A percentile compares a stretch with the other conserved stretches of the same genome.
Evolutionary conservation across 2,797 vertebrate genomes (phyloP).

Genomic region (Silurus lanzhouensis): DNA sequence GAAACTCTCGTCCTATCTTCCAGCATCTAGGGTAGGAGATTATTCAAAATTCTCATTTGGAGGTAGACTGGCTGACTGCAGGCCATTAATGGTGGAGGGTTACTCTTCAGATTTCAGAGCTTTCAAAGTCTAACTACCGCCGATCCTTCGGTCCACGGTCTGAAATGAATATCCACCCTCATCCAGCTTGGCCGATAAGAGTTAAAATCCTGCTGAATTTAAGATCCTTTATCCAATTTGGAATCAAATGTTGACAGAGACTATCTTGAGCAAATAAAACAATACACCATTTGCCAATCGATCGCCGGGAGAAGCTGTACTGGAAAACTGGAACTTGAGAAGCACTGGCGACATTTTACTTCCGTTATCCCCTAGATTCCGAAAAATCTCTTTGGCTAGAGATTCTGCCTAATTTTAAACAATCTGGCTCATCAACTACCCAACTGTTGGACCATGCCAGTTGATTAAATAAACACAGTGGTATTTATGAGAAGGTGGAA

Average conservation of each 20-base stretch:
- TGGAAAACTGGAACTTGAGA: conserved; percentile 13
- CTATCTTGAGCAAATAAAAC: background rate
- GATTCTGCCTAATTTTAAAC: background rate
- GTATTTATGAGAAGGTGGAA: background rate
- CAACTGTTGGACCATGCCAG: background rate
- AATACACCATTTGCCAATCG: conserved; percentile 1
- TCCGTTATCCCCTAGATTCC: background rate
- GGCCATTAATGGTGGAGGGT: background rate
- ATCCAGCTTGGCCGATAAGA: background rate
- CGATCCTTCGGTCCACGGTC: background rate
- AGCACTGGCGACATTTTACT: background rate
- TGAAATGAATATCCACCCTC: background rate
- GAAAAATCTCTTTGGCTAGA: background rate
- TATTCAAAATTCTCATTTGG: conserved; percentile 30
- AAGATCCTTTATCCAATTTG: background rate
- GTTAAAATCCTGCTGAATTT: background rate
- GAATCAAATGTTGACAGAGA: background rate
- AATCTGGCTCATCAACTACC: conserved; percentile 1
- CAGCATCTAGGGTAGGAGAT: conserved; percentile 30
- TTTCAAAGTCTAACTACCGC: conserved; percentile 15
- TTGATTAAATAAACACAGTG: background rate
- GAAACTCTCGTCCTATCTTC: conserved; percentile 35
- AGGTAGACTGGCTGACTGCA: conserved; percentile 23
- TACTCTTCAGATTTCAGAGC: conserved; percentile 9
- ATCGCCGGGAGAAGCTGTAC: background rate